These are phyloP conservation scores for Tragelaphus imberbis DNA, from an alignment of 2,113 vertebrate genomes.

Conservation along the genomic window DNA sequence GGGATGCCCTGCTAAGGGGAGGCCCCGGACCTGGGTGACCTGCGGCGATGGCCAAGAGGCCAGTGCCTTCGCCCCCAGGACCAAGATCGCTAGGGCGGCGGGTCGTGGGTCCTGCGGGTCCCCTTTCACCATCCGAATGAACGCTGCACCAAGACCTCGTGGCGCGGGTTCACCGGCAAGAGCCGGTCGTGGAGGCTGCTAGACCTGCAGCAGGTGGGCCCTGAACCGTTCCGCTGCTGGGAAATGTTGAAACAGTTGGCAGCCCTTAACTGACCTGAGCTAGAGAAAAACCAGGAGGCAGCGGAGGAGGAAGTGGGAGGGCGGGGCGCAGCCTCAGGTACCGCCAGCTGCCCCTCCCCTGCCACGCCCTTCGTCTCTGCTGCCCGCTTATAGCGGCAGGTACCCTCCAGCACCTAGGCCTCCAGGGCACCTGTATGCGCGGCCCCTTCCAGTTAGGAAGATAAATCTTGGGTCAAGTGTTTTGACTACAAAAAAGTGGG, in stretches of 20 bases:
- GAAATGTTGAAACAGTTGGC: constrained; percentile 86
- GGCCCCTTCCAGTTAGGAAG: rapidly evolving
- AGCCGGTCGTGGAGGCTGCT: constrained; percentile 85
- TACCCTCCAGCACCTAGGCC: constrained; percentile 82
- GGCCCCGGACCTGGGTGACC: neutral
- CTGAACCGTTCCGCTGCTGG: constrained; percentile 86
- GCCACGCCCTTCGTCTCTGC: neutral
- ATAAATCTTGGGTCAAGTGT: neutral
- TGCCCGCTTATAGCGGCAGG: constrained; percentile 61
- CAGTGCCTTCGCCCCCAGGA: neutral
- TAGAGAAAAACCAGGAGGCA: constrained; percentile 64
- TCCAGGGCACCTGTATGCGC: constrained; percentile 80
- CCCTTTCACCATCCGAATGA: constrained; percentile 86
- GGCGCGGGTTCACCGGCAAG: constrained; percentile 87
- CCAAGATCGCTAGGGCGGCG: neutral
- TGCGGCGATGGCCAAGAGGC: neutral
- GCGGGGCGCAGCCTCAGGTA: constrained; percentile 77
- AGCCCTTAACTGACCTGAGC: constrained; percentile 40
- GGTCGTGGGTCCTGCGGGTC: constrained; percentile 40
- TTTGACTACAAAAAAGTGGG: neutral
- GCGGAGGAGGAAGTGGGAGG: constrained; percentile 31
- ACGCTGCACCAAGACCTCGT: constrained; percentile 85
- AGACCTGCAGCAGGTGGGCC: constrained; percentile 84
- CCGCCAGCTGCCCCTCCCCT: constrained; percentile 69
- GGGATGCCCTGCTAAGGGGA: constrained; percentile 69